A percentile compares a stretch with the other conserved stretches of the same genome.
Evolutionary conservation across 2,888 invertebrate genomes (phyloP).

Genomic region (Cenopis cana): DNA sequence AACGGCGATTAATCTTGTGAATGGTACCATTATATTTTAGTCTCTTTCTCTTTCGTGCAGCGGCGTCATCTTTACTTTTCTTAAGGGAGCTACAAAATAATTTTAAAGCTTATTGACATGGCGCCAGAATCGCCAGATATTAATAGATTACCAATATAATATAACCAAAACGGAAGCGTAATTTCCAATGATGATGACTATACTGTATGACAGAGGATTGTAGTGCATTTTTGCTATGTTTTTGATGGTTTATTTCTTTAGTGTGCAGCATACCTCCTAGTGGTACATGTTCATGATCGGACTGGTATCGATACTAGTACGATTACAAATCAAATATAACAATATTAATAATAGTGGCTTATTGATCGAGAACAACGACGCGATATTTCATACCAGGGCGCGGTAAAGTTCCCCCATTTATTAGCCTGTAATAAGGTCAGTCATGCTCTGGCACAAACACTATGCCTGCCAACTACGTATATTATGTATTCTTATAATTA

Average conservation of each 20-base stretch:
- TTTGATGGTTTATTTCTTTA: too few relatives aligned
- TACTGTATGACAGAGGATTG: background rate
- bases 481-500: background rate
- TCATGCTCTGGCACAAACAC: slow-evolving; percentile 16
- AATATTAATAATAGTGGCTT: background rate
- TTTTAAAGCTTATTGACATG: background rate
- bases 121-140: background rate
- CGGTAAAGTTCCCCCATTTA: slow-evolving; percentile 32
- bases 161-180: background rate
- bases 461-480: background rate
- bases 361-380: slow-evolving; percentile 23
- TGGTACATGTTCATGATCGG: too few relatives aligned
- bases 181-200: background rate
- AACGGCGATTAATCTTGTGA: background rate
- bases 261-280: too few relatives aligned
- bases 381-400: slow-evolving; percentile 25
- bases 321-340: slow-evolving; percentile 3
- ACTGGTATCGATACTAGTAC: too few relatives aligned
- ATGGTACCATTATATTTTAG: slow-evolving; percentile 1
- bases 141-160: background rate
- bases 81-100: background rate
- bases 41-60: background rate
- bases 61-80: background rate
- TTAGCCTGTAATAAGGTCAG: slow-evolving; percentile 26
- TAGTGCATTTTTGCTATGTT: background rate